A percentile compares a stretch with the other conserved stretches of the same genome.
phyloP scores from a whole-genome alignment of 2,888 invertebrate genomes.

The Anthrax anthrax region DNA sequence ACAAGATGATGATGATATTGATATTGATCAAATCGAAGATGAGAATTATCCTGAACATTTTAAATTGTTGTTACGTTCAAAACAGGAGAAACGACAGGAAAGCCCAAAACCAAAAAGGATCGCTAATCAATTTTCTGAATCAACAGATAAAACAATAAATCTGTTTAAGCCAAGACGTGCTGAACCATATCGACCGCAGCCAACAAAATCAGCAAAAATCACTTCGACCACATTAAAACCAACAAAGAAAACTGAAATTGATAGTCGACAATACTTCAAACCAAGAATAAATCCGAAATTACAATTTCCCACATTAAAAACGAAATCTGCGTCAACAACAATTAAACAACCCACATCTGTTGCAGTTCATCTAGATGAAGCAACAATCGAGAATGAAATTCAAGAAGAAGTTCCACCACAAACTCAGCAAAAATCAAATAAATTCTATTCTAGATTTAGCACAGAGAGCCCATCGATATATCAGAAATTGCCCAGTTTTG shows the following conservation, averaged over 20 bases:
- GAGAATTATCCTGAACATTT: conserved; percentile 53
- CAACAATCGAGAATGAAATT: conserved; percentile 10
- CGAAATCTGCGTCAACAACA: conserved; percentile 5
- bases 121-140: conserved; percentile 10
- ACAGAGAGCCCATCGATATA: conserved; percentile 5
- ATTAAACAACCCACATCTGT: neutral
- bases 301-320: conserved; percentile 13
- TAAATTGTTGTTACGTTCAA: conserved; percentile 48
- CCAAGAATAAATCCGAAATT: conserved; percentile 11
- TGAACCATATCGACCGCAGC: conserved; percentile 14
- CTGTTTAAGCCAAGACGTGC: conserved; percentile 13
- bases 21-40: conserved; percentile 43
- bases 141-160: conserved; percentile 9
- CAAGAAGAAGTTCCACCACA: conserved; percentile 10
- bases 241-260: conserved; percentile 6
- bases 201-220: conserved; percentile 9
- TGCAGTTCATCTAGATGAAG: conserved; percentile 10
- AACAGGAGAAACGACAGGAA: conserved; percentile 22
- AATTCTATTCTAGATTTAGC: conserved; percentile 10
- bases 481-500: conserved; percentile 2
- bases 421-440: conserved; percentile 8
- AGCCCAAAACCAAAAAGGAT: neutral
- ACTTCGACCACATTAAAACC: conserved; percentile 8
- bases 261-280: conserved; percentile 6
- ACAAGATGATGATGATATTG: conserved; percentile 11